Evolutionary conservation across 2,888 invertebrate genomes (phyloP).

Genomic region (Lissonota sp.): DNA sequence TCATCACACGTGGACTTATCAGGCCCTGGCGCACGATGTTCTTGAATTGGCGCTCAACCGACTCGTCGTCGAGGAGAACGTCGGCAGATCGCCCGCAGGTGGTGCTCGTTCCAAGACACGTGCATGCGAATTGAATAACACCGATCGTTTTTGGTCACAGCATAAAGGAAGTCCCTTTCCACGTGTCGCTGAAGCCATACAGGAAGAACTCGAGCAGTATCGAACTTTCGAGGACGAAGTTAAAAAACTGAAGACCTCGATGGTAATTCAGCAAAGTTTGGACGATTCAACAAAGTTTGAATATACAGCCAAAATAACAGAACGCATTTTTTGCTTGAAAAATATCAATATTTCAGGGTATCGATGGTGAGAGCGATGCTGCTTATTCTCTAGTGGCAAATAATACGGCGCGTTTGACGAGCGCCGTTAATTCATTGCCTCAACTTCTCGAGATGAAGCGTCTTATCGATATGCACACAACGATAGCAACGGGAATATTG

Average conservation of each 20-base stretch:
- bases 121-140: conserved; percentile 95
- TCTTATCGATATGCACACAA: conserved; percentile 99
- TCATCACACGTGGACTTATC: conserved; percentile 99
- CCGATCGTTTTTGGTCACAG: conserved; percentile 96
- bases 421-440: conserved; percentile 97
- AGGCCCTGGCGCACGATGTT: conserved; percentile 98
- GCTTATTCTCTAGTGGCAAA: conserved; percentile 95
- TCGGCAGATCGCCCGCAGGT: conserved; percentile 84
- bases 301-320: too few species aligned
- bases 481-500: conserved; percentile 96
- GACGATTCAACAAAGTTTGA: too few species aligned
- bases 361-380: conserved; percentile 94
- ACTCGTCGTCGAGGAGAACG: conserved; percentile 88
- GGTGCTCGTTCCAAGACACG: conserved; percentile 91
- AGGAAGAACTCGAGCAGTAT: conserved; percentile 98
- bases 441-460: conserved; percentile 98
- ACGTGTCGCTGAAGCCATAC: conserved; percentile 98
- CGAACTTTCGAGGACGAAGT: conserved; percentile 98
- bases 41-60: conserved; percentile 96
- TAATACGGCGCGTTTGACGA: conserved; percentile 96
- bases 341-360: conserved; percentile 85
- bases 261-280: conserved; percentile 85
- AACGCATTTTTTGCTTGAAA: not conserved
- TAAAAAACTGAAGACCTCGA: conserved; percentile 95
- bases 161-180: conserved; percentile 98